Evolutionary conservation across 23 tunicate genomes (phyloP), one percentile per base, ranked within the genome.

Genomic region (Aplidium turbinatum): DNA sequence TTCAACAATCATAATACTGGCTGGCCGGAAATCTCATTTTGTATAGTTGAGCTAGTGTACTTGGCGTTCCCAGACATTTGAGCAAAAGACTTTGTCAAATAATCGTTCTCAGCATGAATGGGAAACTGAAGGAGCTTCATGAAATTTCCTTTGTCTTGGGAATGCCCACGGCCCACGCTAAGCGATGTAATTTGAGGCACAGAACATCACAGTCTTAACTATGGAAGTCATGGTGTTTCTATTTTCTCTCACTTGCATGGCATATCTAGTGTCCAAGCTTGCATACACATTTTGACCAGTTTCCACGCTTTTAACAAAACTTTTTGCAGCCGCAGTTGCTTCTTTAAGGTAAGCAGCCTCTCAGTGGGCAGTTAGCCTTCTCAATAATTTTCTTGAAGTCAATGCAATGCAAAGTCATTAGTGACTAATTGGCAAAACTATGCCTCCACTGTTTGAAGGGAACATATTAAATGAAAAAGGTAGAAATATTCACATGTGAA

Each of bases 321-420:
- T 18, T 27, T 72, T 56, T 31, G 78, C 78, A 6, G 78, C 71
- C 38, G 13, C 29, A 16, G 33, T 72, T 72, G 78, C 78, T 32
- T 56, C 34, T 72, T 24, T 72, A 36, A 55, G 78, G 78, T 56
- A 72, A 72, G 62, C 75, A 16, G 78, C 78, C 30, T 72, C 71
- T 57, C 78, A 6, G 63, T 72, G 78, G 23, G 34, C 31, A 72
- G 32, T n/a, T 11, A 47, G 63, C 77, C 61, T 48, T 68, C 74
- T 56, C 63, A 21, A 56, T 56, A 20, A 56, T 13, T 31, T 75
- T 75, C 74, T 75, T 75, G 71, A 75, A 75, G 66, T 75, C 53
- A 9, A 75, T 75, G 73, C 80, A 75, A 6, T n/a, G n/a, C n/a
- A n/a, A n/a, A n/a, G n/a, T n/a, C n/a, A n/a, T n/a, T n/a, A n/a